Base-by-base conservation (phyloP, 2,113 vertebrate species). In the Ivindomyrus marchei region DNA sequence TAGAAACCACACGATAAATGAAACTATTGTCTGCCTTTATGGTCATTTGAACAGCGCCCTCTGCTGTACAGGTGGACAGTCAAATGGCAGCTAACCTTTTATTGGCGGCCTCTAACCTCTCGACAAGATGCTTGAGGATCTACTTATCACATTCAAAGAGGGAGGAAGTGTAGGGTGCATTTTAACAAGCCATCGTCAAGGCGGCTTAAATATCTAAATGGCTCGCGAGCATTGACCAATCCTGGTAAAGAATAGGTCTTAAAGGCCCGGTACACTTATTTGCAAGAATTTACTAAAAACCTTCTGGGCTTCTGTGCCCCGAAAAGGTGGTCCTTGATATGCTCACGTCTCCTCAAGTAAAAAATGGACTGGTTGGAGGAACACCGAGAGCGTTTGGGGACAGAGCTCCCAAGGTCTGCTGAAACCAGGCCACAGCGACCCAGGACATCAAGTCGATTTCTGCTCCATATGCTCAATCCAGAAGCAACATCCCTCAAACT, bases 401-500 rank as follows among this genome's bases (percentile, higher is more conserved):
- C 80, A 46, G 80, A 85, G 39, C 21, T 46, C 21, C 45, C 45
- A n/a, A 47, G 42, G 42, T 85, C 42, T 47, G 80, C 39, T 15
- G 42, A 84, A 46, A 46, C 5, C 24, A 10, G 80, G 80, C 42
- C 80, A 47, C 80, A 1, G 21, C 5, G 19, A n/a, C 42, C 80
- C 42, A n/a, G 80, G 39, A 84, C 31, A 19, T 9, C 45, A 47
- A 19, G 80, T 47, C 7, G 21, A 42, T n/a, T 84, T 47, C 3
- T 84, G 45, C 39, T 39, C 90, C 89, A 88, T 88, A 87, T 83
- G 46, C 85, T 52, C 46, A 91, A 31, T 58, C 62, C 56, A 70
- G 58, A 91, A 91, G 42, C 17, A 50, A 58, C 6, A 10, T 0
- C 36, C 50, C 89, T 87, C 77, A 85, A 52, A 24, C 87, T 90